These are phyloP conservation scores for Pasiphila rectangulata DNA, from an alignment of 2,888 invertebrate species.

Conservation along the genomic window DNA sequence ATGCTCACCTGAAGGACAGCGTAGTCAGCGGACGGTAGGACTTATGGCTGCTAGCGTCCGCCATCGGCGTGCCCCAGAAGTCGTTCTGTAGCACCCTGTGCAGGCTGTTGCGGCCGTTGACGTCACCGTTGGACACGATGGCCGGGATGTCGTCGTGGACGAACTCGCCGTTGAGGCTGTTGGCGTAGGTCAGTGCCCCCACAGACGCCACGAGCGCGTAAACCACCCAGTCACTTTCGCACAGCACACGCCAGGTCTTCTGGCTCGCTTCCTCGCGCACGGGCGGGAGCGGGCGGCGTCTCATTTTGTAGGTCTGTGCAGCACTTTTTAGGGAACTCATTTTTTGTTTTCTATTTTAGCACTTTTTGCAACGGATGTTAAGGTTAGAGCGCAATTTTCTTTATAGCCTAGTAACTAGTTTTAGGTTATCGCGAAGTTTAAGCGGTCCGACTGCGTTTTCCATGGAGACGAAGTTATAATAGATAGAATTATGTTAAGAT, in stretches of 20 bases:
- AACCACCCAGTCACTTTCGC: constrained; percentile 80
- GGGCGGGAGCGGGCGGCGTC: constrained; percentile 68
- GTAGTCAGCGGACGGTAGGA: constrained; percentile 86
- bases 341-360: neutral
- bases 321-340: constrained; percentile 8
- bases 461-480: too few relatives aligned
- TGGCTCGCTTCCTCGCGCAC: constrained; percentile 69
- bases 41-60: constrained; percentile 90
- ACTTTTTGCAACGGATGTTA: too few relatives aligned
- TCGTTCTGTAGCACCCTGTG: constrained; percentile 86
- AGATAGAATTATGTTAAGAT: too few relatives aligned
- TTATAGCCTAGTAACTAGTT: too few relatives aligned
- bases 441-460: too few relatives aligned
- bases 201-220: constrained; percentile 84
- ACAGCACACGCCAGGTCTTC: constrained; percentile 55
- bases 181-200: constrained; percentile 85
- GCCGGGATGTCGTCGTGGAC: constrained; percentile 95
- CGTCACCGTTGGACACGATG: constrained; percentile 90
- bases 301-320: constrained; percentile 56
- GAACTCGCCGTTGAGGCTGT: constrained; percentile 89
- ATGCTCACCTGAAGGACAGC: constrained; percentile 89
- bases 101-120: constrained; percentile 84
- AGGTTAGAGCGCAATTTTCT: too few relatives aligned
- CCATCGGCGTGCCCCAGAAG: constrained; percentile 95
- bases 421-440: too few relatives aligned